A percentile compares a stretch with the other conserved stretches of the same genome.
Evolutionary conservation across 1,140 invertebrate species (phyloP).

Genomic region (Nebria ingens): DNA sequence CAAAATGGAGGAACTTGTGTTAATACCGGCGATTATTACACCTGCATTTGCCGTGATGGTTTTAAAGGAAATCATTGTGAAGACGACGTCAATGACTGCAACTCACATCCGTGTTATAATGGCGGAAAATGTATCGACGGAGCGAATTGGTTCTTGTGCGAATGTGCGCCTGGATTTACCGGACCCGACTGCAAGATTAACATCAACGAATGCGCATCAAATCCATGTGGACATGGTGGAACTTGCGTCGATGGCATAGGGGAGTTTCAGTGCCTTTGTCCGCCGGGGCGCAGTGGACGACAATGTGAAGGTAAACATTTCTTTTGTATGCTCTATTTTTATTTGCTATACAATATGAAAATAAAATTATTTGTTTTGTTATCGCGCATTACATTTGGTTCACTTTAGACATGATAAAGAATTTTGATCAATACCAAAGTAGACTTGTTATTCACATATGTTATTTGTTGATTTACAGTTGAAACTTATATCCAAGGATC

Average conservation of each 20-base stretch:
- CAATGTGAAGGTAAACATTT: slow-evolving; percentile 46
- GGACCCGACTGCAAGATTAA: slow-evolving; percentile 63
- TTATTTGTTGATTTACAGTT: too few species aligned
- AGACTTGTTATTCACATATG: too few species aligned
- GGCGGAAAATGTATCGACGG: slow-evolving; percentile 72
- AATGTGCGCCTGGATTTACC: slow-evolving; percentile 66
- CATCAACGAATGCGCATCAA: slow-evolving; percentile 64
- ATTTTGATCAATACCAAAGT: too few species aligned
- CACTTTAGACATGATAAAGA: too few species aligned
- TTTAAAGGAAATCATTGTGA: slow-evolving; percentile 52
- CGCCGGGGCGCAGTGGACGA: slow-evolving; percentile 57
- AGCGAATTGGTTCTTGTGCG: slow-evolving; percentile 63
- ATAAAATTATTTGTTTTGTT: not conserved
- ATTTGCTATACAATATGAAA: not conserved
- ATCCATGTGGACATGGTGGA: slow-evolving; percentile 75
- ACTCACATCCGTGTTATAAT: slow-evolving; percentile 57
- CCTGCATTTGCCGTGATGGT: slow-evolving; percentile 55
- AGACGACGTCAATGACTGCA: slow-evolving; percentile 54
- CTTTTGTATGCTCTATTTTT: not conserved
- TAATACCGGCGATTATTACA: slow-evolving; percentile 57
- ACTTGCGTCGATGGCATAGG: slow-evolving; percentile 70
- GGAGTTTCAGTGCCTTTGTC: slow-evolving; percentile 72
- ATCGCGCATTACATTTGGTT: not conserved
- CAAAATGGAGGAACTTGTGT: slow-evolving; percentile 67
- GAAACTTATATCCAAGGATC: slow-evolving; percentile 34